Base-by-base conservation (phyloP, 1,140 invertebrate genomes). In the Homalodisca vitripennis region DNA sequence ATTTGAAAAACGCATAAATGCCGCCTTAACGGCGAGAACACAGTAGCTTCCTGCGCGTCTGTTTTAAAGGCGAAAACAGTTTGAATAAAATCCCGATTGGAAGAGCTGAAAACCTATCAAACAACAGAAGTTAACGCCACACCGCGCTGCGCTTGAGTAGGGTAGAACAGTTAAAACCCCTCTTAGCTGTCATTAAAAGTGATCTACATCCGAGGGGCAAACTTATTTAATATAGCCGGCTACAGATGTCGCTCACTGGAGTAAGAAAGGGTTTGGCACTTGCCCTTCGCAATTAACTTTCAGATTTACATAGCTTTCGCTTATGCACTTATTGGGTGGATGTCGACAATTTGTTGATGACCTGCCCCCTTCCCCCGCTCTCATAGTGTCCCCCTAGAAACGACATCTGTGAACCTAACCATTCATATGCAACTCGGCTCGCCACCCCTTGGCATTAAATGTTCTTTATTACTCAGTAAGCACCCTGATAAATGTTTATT, bases 121-220 rank as follows among this genome's bases (percentile, higher is more conserved):
- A 3, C 48, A 22, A n/a, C 48, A 51, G 48, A 51, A 51, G 48
- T 51, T 51, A 51, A 51, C 48, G 3, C 14, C 48, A 20, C 17
- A 51, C n/a, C n/a, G n/a, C n/a, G n/a, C n/a, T n/a, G n/a, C n/a
- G n/a, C n/a, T n/a, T n/a, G n/a, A n/a, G n/a, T n/a, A n/a, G n/a
- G n/a, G 6, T 51, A 14, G 6, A 51, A 51, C 48, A 51, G 22
- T 51, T 51, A 20, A 51, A 51, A 51, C n/a, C 48, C 48, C 48
- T n/a, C 48, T 41, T n/a, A n/a, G 48, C 48, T 51, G 48, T 51
- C 48, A 51, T 51, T 51, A 51, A 41, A 51, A 51, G 48, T 51
- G 48, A 51, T 51, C 48, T 51, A 51, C 48, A 51, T 51, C 48
- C 3, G 48, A 22, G 48, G 34, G 34, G 34, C 3, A n/a, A 51